Evolutionary conservation across 2,797 vertebrate species (phyloP).

Genomic region (Merluccius polli): DNA sequence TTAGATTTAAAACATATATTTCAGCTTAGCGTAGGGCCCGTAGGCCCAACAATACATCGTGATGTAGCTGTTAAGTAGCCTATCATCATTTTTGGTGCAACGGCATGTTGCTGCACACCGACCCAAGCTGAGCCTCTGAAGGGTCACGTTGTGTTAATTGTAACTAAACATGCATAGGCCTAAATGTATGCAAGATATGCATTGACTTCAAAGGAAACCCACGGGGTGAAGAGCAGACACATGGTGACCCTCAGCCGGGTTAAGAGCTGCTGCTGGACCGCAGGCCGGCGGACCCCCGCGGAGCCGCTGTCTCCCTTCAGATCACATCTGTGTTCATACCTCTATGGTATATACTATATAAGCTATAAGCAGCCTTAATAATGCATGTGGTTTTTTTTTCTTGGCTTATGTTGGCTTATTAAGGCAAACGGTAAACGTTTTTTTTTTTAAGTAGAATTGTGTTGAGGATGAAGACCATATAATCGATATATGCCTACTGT

Average conservation of each 20-base stretch:
- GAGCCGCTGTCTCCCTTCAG: conserved; percentile 43
- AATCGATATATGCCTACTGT: neutral
- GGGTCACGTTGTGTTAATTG: neutral
- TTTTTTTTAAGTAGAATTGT: neutral
- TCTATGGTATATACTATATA: conserved; percentile 11
- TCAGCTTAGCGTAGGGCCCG: neutral
- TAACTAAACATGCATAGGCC: neutral
- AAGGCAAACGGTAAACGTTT: neutral
- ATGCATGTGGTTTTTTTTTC: neutral
- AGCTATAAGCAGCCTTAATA: neutral
- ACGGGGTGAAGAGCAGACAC: conserved; percentile 49
- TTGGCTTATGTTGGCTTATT: neutral
- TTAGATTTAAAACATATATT: neutral
- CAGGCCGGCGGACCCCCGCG: conserved; percentile 45
- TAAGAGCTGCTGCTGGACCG: conserved; percentile 66
- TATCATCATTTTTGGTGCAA: neutral
- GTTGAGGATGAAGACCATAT: neutral
- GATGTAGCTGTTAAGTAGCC: neutral
- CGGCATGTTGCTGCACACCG: neutral
- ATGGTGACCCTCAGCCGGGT: conserved; percentile 58
- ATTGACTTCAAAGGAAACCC: conserved; percentile 58
- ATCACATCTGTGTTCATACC: conserved; percentile 35
- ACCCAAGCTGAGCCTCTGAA: neutral
- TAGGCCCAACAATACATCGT: neutral
- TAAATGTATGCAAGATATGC: conserved; percentile 33